Percentiles rank a stretch among this genome's conserved stretches.
These are phyloP conservation scores for Anagyrus pseudococci DNA, from an alignment of 2,888 invertebrate species.

Conservation along the genomic window DNA sequence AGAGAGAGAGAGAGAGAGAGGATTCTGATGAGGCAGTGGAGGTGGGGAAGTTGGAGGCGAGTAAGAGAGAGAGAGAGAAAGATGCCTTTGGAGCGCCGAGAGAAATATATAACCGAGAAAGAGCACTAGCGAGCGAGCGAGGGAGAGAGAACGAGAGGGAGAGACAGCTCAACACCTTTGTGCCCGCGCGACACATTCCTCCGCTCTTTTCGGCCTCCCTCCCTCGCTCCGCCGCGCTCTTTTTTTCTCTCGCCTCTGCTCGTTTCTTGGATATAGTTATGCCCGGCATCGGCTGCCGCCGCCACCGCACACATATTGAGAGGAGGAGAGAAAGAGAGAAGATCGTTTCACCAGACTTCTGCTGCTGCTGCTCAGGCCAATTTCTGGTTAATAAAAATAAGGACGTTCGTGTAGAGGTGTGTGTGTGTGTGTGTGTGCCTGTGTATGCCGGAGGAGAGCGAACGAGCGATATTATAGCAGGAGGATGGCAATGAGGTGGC, in stretches of 20 bases:
- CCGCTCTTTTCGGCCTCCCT: constrained; percentile 1
- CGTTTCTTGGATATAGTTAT: too few relatives aligned
- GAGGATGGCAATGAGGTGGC: too few relatives aligned
- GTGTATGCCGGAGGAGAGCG: too few relatives aligned
- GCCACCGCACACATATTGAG: too few relatives aligned
- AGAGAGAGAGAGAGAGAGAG: constrained; percentile 1
- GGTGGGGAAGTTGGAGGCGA: too few relatives aligned
- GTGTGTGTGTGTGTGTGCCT: constrained; percentile 15
- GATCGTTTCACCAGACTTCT: background rate
- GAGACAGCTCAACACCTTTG: constrained; percentile 57
- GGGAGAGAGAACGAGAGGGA: background rate
- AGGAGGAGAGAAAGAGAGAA: constrained; percentile 14
- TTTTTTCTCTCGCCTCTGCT: too few relatives aligned
- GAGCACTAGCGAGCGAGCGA: constrained; percentile 3
- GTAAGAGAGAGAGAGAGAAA: too few relatives aligned
- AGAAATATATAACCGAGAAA: constrained; percentile 27
- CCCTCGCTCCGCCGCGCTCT: too few relatives aligned
- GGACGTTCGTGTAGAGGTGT: constrained; percentile 17
- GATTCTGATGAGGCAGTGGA: too few relatives aligned
- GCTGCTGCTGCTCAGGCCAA: constrained; percentile 13
- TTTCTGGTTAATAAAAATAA: constrained; percentile 36
- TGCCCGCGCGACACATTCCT: constrained; percentile 42
- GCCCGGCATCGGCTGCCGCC: too few relatives aligned
- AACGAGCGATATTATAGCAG: too few relatives aligned
- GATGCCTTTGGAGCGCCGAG: background rate